Base-by-base conservation (phyloP, 2,113 vertebrate species). In the Cranoglanis bouderius region DNA sequence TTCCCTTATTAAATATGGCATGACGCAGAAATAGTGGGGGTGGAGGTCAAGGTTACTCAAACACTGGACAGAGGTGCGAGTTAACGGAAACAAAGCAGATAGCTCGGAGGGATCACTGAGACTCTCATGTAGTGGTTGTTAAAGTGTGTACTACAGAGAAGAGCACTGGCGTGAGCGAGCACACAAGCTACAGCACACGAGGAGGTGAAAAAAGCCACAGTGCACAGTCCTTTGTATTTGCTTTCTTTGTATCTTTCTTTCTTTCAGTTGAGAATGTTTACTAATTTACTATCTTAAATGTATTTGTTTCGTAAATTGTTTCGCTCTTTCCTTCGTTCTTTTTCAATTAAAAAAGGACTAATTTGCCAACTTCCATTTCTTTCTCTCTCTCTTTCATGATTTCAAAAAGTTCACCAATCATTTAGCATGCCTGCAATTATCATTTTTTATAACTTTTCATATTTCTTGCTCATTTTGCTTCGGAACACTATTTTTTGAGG, bases 21-120 rank as follows among this genome's bases (percentile, higher is more conserved):
- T 90, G 92, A 92, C 90, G 91, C 88, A 90, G 89, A 88, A 84
- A 78, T 57, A 32, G 78, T 51, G 84, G 87, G 51, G 86, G 85
- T 32, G 89, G 86, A 89, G 89, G 91, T 92, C 88, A 81, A 74
- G 90, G 93, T 93, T 91, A 90, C 90, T 88, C 81, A 91, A 92
- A 93, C 90, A 91, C 78, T 82, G 86, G 90, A 88, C 90, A 85
- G 80, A 88, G 87, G 90, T 80, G 85, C 57, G 46, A 85, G 85
- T 83, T 40, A 83, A 83, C 81, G 55, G 81, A 83, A 83, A 61
- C 35, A 43, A 55, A 83, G 81, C 81, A 29, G 80, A 61, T 9
- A 21, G 43, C 80, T 49, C 65, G 38, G 35, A 83, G 67, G 57
- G 61, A 85, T 21, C 67, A 85, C 49, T 85, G 63, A 65, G 75